Base-by-base conservation (phyloP, 2,113 vertebrate genomes). In the Erythrocercus mccallii region DNA sequence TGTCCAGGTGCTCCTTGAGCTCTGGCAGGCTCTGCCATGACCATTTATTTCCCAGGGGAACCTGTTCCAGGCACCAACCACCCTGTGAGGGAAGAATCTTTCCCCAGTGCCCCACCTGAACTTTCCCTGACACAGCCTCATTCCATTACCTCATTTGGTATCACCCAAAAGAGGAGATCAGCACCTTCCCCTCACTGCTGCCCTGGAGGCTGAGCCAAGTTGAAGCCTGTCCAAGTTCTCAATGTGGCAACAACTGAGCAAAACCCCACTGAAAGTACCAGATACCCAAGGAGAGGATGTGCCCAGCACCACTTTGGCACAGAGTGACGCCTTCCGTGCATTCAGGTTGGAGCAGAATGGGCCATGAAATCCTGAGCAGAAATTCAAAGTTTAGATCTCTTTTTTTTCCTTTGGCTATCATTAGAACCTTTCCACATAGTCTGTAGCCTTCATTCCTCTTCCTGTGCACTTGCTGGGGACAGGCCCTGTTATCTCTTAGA, bases 81-180 rank as follows among this genome's bases (percentile, higher is more conserved):
- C 37, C 5, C 50, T 38, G 22, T 40, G 8, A 7, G 10, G 28
- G 23, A 57, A 51, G 72, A 73, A 14, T 19, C 5, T 25, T 33
- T 19, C 22, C 48, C 28, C 58, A 37, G 0, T n/a, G n/a, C 25
- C 60, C 37, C 28, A 22, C 24, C 38, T 51, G 42, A 33, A 18
- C 37, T 3, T 72, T 11, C 21, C 15, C 47, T 51, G 53, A 8
- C 16, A 14, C 42, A 56, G 24, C 42, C 33, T 73, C 65, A 45
- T 56, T 45, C 33, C 30, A 24, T 35, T 68, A 61, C 37, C 17
- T 54, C 0, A 0, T 54, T 9, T 44, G 18, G 18, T 5, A 12
- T 8, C 71, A 72, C 42, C 50, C 25, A 44, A 25, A 15, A n/a
- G 35, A 60, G 38, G 38, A 76, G 70, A 72, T 27, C 47, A 57